phyloP scores from a whole-genome alignment of 2,797 vertebrate species.

The Coregonus ussuriensis region DNA sequence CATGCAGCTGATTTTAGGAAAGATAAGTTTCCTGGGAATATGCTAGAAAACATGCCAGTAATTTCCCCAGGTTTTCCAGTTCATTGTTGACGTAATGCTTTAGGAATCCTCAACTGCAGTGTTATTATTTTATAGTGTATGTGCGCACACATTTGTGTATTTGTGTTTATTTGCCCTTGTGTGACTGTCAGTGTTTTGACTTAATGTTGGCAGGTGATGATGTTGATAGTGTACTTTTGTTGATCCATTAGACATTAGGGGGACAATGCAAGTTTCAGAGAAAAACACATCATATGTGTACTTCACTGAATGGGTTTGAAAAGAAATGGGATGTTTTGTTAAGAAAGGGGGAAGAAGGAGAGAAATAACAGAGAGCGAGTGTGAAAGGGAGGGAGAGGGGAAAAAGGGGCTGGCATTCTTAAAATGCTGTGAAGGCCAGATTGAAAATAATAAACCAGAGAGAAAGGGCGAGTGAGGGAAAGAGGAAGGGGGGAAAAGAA shows the following conservation, averaged over 20 bases:
- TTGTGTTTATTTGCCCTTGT: too few species aligned
- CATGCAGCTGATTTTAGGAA: too few species aligned
- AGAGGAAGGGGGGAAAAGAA: conserved; percentile 10
- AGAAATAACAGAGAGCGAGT: conserved; percentile 32
- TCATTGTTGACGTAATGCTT: too few species aligned
- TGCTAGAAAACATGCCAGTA: too few species aligned
- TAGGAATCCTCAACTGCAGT: too few species aligned
- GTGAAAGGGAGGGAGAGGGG: conserved; percentile 31
- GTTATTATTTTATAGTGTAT: too few species aligned
- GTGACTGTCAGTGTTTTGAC: background rate
- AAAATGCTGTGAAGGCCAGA: conserved; percentile 72
- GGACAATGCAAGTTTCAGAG: background rate
- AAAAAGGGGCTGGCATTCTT: conserved; percentile 61
- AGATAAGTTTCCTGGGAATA: too few species aligned
- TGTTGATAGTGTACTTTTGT: background rate
- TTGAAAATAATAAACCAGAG: conserved; percentile 74
- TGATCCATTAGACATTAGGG: background rate
- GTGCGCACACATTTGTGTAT: too few species aligned
- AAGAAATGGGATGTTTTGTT: conserved; percentile 16
- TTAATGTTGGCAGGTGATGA: background rate
- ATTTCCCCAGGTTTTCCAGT: too few species aligned
- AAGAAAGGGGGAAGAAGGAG: conserved; percentile 43
- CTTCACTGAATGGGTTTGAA: background rate
- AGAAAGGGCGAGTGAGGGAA: conserved; percentile 40
- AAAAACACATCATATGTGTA: background rate